phyloP scores from a whole-genome alignment of 1,140 invertebrate genomes.

The Neelides sp. region DNA sequence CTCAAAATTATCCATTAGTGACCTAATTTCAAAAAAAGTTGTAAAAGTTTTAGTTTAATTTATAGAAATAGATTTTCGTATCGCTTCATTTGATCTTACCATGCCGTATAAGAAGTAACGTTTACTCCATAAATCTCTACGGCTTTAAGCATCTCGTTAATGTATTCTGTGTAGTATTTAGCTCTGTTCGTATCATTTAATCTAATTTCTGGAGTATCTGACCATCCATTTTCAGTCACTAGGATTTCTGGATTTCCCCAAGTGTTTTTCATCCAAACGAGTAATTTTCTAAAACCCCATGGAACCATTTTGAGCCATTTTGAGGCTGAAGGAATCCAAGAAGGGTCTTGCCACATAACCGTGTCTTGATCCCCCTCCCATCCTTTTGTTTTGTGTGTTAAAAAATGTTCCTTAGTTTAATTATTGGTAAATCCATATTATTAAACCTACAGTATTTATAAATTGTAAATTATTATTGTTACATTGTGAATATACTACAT shows the following conservation, averaged over 20 bases:
- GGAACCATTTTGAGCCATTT: constrained; percentile 38
- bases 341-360: constrained; percentile 5
- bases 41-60: too few species aligned
- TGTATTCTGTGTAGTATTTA: constrained; percentile 44
- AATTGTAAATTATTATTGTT: too few species aligned
- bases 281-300: constrained; percentile 50
- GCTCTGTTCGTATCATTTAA: constrained; percentile 43
- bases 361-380: constrained; percentile 17
- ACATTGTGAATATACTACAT: too few species aligned
- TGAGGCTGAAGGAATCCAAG: constrained; percentile 11
- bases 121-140: constrained; percentile 50
- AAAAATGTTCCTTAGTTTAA: too few species aligned
- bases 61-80: too few species aligned
- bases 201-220: constrained; percentile 37
- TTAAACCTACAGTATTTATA: too few species aligned
- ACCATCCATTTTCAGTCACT: constrained; percentile 58
- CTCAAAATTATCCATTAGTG: too few species aligned
- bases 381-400: too few species aligned
- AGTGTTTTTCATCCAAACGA: constrained; percentile 48
- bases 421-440: too few species aligned
- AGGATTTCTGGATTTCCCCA: constrained; percentile 50
- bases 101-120: constrained; percentile 53
- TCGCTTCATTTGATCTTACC: constrained; percentile 41
- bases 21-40: too few species aligned
- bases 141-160: constrained; percentile 51